These are phyloP conservation scores for Dicyrtomina minuta DNA, from an alignment of 2,888 invertebrate species.

Conservation along the genomic window DNA sequence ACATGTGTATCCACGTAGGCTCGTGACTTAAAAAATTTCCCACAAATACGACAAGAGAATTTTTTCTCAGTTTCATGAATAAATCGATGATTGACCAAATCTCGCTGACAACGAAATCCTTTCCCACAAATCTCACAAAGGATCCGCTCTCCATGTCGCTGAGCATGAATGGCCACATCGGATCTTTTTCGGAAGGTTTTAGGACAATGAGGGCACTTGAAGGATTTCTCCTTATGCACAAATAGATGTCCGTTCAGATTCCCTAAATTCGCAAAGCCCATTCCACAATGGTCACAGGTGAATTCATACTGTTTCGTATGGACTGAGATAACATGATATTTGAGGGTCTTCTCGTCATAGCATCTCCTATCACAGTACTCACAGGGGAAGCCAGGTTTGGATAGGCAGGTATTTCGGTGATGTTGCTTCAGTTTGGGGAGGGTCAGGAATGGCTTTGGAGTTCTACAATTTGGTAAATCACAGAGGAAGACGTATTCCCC, in stretches of 20 bases:
- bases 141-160: not conserved
- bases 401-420: too few relatives aligned
- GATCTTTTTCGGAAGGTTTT: not conserved
- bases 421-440: too few relatives aligned
- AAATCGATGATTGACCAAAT: not conserved
- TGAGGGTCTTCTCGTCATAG: not conserved
- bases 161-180: not conserved
- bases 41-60: constrained; percentile 5
- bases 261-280: not conserved
- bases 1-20: constrained; percentile 14
- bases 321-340: not conserved
- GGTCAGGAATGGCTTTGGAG: too few relatives aligned
- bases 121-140: constrained; percentile 5
- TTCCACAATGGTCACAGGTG: not conserved
- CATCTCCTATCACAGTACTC: not conserved
- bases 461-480: not conserved
- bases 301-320: not conserved
- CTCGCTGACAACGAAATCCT: not conserved
- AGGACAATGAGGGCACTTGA: not conserved
- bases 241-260: not conserved
- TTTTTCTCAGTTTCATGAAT: constrained; percentile 1
- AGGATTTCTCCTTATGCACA: not conserved
- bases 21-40: constrained; percentile 10
- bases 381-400: not conserved
- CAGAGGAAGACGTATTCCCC: not conserved